phyloP scores from a whole-genome alignment of 2,888 invertebrate species.

The Drosophila parthenogenetica region DNA sequence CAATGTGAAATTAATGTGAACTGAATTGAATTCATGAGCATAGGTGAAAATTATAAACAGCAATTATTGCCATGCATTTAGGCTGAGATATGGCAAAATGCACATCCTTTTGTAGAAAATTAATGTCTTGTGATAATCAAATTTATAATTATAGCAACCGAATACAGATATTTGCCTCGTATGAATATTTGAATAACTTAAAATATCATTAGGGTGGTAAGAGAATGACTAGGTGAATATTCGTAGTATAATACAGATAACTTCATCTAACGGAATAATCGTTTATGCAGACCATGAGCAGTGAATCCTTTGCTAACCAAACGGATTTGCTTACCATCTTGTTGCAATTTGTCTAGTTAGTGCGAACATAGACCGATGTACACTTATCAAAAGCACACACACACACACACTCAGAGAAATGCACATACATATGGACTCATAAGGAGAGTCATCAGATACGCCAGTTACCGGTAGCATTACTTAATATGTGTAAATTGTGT shows the following conservation, averaged over 20 bases:
- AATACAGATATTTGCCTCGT: slow-evolving; percentile 4
- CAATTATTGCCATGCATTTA: not conserved
- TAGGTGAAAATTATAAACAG: not conserved
- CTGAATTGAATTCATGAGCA: no score
- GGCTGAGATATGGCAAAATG: not conserved
- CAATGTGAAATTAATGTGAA: no score
- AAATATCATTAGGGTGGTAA: slow-evolving; percentile 11
- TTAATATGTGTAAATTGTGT: slow-evolving; percentile 82
- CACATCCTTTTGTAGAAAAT: not conserved
- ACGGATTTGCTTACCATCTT: slow-evolving; percentile 55
- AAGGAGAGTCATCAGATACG: slow-evolving; percentile 22
- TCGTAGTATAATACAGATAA: slow-evolving; percentile 22
- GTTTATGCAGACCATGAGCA: slow-evolving; percentile 53
- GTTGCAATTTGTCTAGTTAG: slow-evolving; percentile 71
- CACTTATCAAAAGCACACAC: slow-evolving; percentile 42
- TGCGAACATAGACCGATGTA: slow-evolving; percentile 49
- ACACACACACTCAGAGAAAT: not conserved
- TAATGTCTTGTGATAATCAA: slow-evolving; percentile 4
- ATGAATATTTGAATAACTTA: not conserved
- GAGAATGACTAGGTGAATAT: slow-evolving; percentile 4
- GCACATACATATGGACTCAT: not conserved
- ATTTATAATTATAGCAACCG: slow-evolving; percentile 25
- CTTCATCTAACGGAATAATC: slow-evolving; percentile 48
- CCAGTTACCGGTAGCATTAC: slow-evolving; percentile 74
- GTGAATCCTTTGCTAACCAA: slow-evolving; percentile 48